phyloP scores from a whole-genome alignment of 2,888 invertebrate species.

The Xestia ashworthii region DNA sequence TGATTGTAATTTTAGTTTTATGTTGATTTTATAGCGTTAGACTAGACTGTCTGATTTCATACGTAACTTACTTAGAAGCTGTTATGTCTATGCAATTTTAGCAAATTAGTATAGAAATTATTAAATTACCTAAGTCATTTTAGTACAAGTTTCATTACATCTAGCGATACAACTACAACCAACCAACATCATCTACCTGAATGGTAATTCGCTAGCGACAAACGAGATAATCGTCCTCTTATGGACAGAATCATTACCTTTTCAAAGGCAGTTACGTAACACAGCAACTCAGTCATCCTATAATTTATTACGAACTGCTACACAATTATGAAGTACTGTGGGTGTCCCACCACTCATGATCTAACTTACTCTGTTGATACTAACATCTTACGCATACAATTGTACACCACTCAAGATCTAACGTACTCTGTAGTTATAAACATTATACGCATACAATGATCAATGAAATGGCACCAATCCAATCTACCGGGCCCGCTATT shows the following conservation, averaged over 20 bases:
- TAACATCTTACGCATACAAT: constrained; percentile 46
- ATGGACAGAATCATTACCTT: constrained; percentile 14
- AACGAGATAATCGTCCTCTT: constrained; percentile 2
- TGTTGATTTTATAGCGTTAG: constrained; percentile 26
- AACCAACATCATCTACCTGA: neutral
- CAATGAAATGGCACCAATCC: constrained; percentile 75
- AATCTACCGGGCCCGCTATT: constrained; percentile 70
- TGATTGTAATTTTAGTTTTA: constrained; percentile 8
- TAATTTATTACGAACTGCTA: constrained; percentile 27
- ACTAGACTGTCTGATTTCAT: constrained; percentile 5
- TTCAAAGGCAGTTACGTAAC: constrained; percentile 34
- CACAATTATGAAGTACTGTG: constrained; percentile 13
- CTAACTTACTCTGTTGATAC: constrained; percentile 41
- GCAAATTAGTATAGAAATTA: neutral
- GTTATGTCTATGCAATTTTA: neutral
- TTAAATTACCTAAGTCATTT: neutral
- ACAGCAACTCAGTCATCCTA: constrained; percentile 34
- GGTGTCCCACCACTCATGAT: constrained; percentile 44
- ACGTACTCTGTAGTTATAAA: constrained; percentile 48
- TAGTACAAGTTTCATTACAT: neutral
- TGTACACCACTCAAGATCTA: constrained; percentile 42
- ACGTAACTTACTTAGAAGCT: constrained; percentile 22
- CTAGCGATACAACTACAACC: neutral
- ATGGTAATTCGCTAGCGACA: neutral
- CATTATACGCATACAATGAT: constrained; percentile 48